Percentiles rank a stretch among this genome's conserved stretches.
These are phyloP conservation scores for Dipodomys spectabilis DNA, from an alignment of 2,113 vertebrate species.

Conservation along the genomic window DNA sequence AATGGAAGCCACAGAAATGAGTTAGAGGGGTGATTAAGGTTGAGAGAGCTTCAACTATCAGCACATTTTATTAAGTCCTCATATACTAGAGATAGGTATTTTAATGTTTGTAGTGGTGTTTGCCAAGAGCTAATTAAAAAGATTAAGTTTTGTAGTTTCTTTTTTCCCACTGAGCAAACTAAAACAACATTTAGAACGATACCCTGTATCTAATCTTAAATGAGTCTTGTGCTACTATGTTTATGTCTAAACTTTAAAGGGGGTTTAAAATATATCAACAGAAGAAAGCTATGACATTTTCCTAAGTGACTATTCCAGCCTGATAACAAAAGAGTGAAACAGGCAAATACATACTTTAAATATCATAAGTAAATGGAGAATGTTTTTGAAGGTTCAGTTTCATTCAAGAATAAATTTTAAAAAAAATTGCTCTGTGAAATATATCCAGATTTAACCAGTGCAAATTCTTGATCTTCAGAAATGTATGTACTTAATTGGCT, in stretches of 20 bases:
- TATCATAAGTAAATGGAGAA: neutral
- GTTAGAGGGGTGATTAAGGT: constrained; percentile 48
- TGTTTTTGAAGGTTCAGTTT: neutral
- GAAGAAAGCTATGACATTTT: constrained; percentile 34
- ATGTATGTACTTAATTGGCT: neutral
- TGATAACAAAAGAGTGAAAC: constrained; percentile 37
- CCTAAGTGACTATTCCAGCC: neutral
- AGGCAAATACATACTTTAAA: neutral
- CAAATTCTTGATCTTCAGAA: constrained; percentile 20
- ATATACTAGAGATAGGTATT: constrained; percentile 62
- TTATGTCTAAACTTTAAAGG: constrained; percentile 69
- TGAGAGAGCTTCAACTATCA: neutral
- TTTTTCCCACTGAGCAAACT: constrained; percentile 61
- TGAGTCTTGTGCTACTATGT: constrained; percentile 62
- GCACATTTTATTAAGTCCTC: constrained; percentile 56
- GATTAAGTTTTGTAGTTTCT: constrained; percentile 67
- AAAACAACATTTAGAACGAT: constrained; percentile 75
- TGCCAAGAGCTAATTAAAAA: constrained; percentile 81
- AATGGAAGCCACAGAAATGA: constrained; percentile 24
- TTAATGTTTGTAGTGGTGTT: constrained; percentile 45
- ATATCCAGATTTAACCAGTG: neutral
- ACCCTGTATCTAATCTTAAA: constrained; percentile 75
- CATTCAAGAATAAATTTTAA: neutral
- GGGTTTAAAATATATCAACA: constrained; percentile 57
- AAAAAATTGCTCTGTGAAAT: neutral